Evolutionary conservation across 37 sponge, comb jelly and placozoan species (phyloP).

Genomic region (Chondrilla cf. caribensis): DNA sequence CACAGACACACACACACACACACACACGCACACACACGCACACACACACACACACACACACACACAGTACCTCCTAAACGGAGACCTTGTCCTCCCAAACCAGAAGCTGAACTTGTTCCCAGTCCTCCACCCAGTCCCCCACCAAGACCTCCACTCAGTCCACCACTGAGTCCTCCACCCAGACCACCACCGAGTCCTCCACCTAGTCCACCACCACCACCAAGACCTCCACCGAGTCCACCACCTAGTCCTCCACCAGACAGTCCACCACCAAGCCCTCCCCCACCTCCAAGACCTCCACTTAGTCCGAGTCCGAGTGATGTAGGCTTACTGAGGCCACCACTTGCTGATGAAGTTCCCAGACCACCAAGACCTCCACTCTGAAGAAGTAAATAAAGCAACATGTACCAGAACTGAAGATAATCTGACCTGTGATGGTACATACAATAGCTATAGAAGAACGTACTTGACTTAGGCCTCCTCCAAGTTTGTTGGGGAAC

Average conservation of each 20-base stretch:
- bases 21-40: too few relatives aligned
- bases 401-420: too few relatives aligned
- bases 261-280: conserved; percentile 39
- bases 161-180: conserved; percentile 35
- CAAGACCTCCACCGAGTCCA: conserved; percentile 29
- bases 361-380: too few relatives aligned
- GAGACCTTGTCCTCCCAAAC: not conserved
- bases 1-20: too few relatives aligned
- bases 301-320: not conserved
- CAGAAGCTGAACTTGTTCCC: not conserved
- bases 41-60: too few relatives aligned
- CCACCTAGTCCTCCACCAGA: conserved; percentile 26
- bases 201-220: conserved; percentile 25
- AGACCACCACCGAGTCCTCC: not conserved
- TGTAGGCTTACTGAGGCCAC: not conserved
- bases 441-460: too few relatives aligned
- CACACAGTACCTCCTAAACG: not conserved
- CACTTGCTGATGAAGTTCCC: too few relatives aligned
- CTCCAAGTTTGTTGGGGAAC: too few relatives aligned
- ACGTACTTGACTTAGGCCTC: too few relatives aligned
- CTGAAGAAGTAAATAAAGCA: too few relatives aligned
- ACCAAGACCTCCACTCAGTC: conserved; percentile 43
- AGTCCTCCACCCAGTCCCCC: conserved; percentile 22
- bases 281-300: conserved; percentile 16
- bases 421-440: too few relatives aligned